These are phyloP conservation scores for Acronicta leporina DNA, from an alignment of 2,888 invertebrate species.

Conservation along the genomic window DNA sequence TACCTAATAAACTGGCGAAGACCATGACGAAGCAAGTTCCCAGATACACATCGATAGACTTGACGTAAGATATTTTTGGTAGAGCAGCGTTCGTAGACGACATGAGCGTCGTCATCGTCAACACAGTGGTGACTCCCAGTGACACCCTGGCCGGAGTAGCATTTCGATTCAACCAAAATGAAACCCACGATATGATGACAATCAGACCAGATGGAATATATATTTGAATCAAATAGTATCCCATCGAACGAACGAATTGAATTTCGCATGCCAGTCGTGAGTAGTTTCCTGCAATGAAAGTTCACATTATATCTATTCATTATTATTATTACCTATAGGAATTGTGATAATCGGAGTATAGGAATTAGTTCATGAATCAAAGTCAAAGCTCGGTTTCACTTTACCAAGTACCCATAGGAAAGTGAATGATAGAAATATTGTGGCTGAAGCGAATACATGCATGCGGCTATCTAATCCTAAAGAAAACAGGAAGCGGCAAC, in stretches of 20 bases:
- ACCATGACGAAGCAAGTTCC: constrained; percentile 99
- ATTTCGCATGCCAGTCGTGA: constrained; percentile 98
- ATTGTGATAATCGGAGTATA: constrained; percentile 12
- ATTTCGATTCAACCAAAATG: constrained; percentile 98
- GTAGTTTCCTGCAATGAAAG: constrained; percentile 94
- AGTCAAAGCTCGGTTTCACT: constrained; percentile 38
- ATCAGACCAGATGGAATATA: constrained; percentile 99
- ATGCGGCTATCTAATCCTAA: constrained; percentile 58
- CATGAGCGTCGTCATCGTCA: constrained; percentile 99
- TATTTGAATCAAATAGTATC: constrained; percentile 99
- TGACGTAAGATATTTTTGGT: constrained; percentile 99
- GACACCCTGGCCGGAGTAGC: constrained; percentile 98
- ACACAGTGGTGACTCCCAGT: constrained; percentile 97
- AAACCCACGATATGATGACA: constrained; percentile 99
- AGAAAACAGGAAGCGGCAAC: constrained; percentile 42
- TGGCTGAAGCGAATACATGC: constrained; percentile 65
- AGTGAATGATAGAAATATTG: constrained; percentile 34
- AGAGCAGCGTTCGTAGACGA: constrained; percentile 98
- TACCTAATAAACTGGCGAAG: constrained; percentile 98
- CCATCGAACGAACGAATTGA: constrained; percentile 99
- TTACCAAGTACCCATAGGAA: constrained; percentile 44
- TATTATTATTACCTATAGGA: neutral
- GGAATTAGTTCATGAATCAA: constrained; percentile 9
- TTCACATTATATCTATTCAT: constrained; percentile 20
- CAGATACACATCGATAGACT: constrained; percentile 98